Percentiles rank a stretch among this genome's conserved stretches.
Conservation (phyloP, 2,888 invertebrate species). For the Pocota personata region DNA sequence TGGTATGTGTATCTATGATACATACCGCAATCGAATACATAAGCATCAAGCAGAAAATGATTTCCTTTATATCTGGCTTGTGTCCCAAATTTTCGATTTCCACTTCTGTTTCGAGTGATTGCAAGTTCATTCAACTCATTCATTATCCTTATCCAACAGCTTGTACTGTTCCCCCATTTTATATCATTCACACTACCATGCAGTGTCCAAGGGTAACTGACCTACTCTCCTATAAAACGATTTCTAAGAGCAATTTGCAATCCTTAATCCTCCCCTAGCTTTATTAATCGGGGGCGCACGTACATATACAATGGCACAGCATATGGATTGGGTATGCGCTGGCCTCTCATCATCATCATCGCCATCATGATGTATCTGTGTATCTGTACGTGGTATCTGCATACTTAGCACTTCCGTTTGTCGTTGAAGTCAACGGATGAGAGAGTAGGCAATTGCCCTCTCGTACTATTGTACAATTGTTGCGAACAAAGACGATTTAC, state of each 20-base stretch:
- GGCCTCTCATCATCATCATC: slow-evolving; percentile 36
- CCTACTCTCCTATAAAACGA: slow-evolving; percentile 59
- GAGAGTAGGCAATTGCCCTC: slow-evolving; percentile 65
- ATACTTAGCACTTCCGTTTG: slow-evolving; percentile 70
- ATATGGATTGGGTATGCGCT: slow-evolving; percentile 27
- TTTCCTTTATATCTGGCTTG: too few species aligned
- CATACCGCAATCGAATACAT: too few species aligned
- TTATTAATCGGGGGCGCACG: slow-evolving; percentile 47
- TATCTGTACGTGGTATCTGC: slow-evolving; percentile 53
- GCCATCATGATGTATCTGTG: slow-evolving; percentile 18
- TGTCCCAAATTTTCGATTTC: too few species aligned
- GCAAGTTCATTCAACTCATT: slow-evolving; percentile 29
- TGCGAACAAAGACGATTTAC: slow-evolving; percentile 55
- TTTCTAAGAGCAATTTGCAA: slow-evolving; percentile 52
- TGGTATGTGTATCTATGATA: too few species aligned
- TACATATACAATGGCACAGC: slow-evolving; percentile 41
- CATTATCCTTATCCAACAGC: neutral
- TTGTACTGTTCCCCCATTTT: neutral
- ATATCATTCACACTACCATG: neutral
- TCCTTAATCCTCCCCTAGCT: slow-evolving; percentile 57
- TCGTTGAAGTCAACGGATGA: slow-evolving; percentile 63
- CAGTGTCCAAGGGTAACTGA: slow-evolving; percentile 66
- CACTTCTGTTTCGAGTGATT: neutral
- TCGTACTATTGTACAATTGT: slow-evolving; percentile 56
- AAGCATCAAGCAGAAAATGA: too few species aligned